Evolutionary conservation across 2,797 vertebrate genomes (phyloP).

Genomic region (Clarias fuscus): DNA sequence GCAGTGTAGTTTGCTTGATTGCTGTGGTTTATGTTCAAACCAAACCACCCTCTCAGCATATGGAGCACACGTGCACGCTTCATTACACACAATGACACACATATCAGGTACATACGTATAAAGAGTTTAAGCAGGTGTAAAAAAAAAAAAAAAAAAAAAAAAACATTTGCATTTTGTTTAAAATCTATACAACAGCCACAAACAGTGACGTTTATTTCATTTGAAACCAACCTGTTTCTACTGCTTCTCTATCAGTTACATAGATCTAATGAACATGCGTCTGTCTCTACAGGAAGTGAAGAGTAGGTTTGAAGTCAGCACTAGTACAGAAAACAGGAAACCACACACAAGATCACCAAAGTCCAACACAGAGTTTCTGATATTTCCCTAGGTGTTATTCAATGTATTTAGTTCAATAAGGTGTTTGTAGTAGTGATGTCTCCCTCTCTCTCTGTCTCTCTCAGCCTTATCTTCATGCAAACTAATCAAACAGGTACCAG

Average conservation of each 20-base stretch:
- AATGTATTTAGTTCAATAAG: not conserved
- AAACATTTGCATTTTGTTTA: not conserved
- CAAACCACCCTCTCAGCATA: conserved; percentile 30
- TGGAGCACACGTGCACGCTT: conserved; percentile 31
- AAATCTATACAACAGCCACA: not conserved
- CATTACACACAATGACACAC: not conserved
- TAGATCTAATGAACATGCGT: not conserved
- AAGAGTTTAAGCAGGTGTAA: not conserved
- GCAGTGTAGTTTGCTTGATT: conserved; percentile 34
- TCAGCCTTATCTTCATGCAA: conserved; percentile 23
- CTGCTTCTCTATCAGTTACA: not conserved
- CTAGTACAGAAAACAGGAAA: conserved; percentile 57
- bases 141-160: no score
- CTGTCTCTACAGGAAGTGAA: conserved; percentile 34
- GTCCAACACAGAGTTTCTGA: conserved; percentile 26
- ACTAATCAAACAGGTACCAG: conserved; percentile 29
- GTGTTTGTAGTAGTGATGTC: not conserved
- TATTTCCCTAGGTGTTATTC: not conserved
- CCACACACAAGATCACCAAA: conserved; percentile 44
- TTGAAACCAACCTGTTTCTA: not conserved
- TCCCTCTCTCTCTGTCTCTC: not conserved
- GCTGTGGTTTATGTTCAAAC: conserved; percentile 44
- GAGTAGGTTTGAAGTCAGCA: conserved; percentile 30
- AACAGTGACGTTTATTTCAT: not conserved
- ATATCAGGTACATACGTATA: not conserved